These are phyloP conservation scores for Heliconius eleuchia DNA, from an alignment of 1,140 invertebrate species.

Conservation along the genomic window DNA sequence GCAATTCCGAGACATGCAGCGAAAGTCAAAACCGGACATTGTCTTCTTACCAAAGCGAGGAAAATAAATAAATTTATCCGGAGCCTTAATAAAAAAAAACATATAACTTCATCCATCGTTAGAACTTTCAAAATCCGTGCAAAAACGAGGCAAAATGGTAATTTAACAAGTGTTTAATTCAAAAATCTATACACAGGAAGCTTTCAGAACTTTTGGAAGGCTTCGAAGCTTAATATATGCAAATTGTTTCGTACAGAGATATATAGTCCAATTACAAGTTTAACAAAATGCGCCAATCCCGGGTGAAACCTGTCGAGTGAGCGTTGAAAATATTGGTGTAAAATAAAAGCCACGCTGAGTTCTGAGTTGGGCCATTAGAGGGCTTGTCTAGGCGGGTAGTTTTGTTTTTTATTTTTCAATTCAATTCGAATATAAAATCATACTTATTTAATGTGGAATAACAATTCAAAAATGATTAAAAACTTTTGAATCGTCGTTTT, in stretches of 20 bases:
- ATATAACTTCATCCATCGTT: neutral
- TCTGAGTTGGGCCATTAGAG: conserved; percentile 21
- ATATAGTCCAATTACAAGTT: conserved; percentile 42
- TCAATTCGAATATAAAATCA: too few species aligned
- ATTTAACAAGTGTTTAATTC: conserved; percentile 19
- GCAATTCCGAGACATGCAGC: too few species aligned
- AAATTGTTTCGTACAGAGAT: conserved; percentile 39
- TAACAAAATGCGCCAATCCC: conserved; percentile 40
- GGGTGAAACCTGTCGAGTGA: conserved; percentile 38
- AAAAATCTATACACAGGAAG: conserved; percentile 16
- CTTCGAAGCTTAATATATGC: conserved; percentile 33
- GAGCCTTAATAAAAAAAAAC: too few species aligned
- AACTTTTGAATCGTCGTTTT: too few species aligned
- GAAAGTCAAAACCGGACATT: too few species aligned
- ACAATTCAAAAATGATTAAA: too few species aligned
- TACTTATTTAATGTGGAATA: too few species aligned
- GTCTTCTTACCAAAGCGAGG: too few species aligned
- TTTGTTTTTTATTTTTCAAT: neutral
- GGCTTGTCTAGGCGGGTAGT: neutral
- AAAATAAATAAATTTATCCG: too few species aligned
- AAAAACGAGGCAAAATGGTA: conserved; percentile 4
- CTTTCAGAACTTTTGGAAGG: conserved; percentile 24
- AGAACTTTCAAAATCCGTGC: conserved; percentile 2
- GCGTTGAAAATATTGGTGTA: conserved; percentile 40
- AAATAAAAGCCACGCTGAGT: conserved; percentile 42